Percentiles rank a stretch among this genome's conserved stretches.
These are phyloP conservation scores for Peribatodes rhomboidaria DNA, from an alignment of 2,888 invertebrate genomes.

Conservation along the genomic window DNA sequence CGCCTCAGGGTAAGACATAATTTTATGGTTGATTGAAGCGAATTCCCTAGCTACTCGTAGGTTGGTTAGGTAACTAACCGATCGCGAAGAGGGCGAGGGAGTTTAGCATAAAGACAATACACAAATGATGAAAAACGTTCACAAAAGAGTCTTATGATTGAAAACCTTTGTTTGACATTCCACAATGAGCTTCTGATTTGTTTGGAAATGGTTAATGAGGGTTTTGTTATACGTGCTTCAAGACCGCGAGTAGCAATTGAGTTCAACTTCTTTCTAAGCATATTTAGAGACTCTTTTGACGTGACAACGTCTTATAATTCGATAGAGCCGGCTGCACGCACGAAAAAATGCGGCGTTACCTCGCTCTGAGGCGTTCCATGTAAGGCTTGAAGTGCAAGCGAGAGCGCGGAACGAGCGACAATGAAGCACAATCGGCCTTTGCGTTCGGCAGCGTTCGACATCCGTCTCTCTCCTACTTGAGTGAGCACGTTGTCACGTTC, in stretches of 20 bases:
- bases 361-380: no score
- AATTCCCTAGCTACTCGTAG: neutral
- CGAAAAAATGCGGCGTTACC: no score
- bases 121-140: constrained; percentile 4
- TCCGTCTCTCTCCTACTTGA: no score
- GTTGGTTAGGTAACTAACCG: constrained; percentile 6
- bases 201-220: neutral
- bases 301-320: no score
- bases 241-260: neutral
- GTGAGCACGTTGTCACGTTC: no score
- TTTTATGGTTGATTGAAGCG: constrained; percentile 16
- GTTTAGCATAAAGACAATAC: constrained; percentile 17
- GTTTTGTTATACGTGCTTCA: neutral
- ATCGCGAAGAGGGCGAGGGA: neutral
- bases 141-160: constrained; percentile 10
- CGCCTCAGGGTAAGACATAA: constrained; percentile 10
- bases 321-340: no score
- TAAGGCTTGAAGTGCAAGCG: no score
- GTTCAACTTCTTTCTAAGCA: no score
- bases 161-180: constrained; percentile 3
- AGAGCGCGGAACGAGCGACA: no score
- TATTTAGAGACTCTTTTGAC: no score
- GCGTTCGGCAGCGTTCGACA: no score
- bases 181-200: constrained; percentile 4
- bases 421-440: no score